Evolutionary conservation across 2,113 vertebrate genomes (phyloP), one percentile per base, ranked within the genome.

Genomic region (Ceratotherium simum): DNA sequence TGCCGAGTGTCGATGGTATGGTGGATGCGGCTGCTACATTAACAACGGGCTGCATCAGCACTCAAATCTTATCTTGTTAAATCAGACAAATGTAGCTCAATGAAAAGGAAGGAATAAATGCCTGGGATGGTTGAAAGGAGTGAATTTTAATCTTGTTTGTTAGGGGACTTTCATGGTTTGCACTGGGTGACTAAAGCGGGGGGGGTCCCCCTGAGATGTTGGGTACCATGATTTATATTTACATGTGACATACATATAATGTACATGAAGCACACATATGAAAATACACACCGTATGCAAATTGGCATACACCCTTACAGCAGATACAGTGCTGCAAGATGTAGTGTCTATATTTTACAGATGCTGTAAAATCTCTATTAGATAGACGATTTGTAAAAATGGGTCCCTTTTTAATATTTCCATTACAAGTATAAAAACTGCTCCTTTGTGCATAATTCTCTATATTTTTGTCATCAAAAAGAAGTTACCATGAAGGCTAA

Each of bases 51-150:
- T 99, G 99, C 99, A 99, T 99, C 99, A 98, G 99, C 99, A 99
- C 99, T 99, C 99, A 99, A 99, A 99, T 99, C 99, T 99, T 99
- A 99, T 99, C 99, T 99, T 99, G 99, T 99, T 99, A 99, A 99
- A 99, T 99, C 99, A 99, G 99, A 99, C 99, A 99, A 99, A 99
- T 99, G 99, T 99, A 99, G 98, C 99, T 99, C 98, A 99, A 99
- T 99, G 99, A 99, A 99, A 99, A 99, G 98, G 98, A 99, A 99
- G 99, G 99, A 99, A 99, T 99, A 99, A 99, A 99, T 98, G 98
- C 99, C 99, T 98, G 97, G 97, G 98, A 99, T 95, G 99, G 98
- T 98, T 98, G 99, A 99, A 99, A 98, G 98, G 98, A 98, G 98
- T 98, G 98, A 98, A 99, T 99, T 98, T 99, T 99, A 99, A 99